These are phyloP conservation scores for Sebastes iracundus DNA, from an alignment of 2,797 vertebrate species.

Conservation along the genomic window DNA sequence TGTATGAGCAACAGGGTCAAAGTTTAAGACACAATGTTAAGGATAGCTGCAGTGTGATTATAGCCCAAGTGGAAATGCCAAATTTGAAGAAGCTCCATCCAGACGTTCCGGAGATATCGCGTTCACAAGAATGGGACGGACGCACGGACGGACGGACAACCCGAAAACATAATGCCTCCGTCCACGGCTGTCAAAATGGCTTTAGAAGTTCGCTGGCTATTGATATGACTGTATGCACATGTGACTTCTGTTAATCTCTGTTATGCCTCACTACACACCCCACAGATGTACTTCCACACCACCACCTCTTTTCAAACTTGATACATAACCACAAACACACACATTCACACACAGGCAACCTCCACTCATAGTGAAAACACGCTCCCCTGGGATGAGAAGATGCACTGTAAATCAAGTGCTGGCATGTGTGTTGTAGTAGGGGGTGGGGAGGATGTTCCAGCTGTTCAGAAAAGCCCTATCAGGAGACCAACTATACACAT, in stretches of 20 bases:
- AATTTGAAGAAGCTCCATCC: no score
- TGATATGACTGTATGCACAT: neutral
- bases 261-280: neutral
- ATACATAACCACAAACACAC: neutral
- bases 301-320: neutral
- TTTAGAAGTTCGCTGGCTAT: no score
- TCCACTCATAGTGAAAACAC: neutral
- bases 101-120: no score
- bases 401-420: neutral
- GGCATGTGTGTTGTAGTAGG: neutral
- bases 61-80: no score
- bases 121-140: no score
- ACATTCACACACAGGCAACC: neutral
- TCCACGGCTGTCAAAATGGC: no score
- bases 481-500: conserved; percentile 8
- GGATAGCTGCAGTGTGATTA: no score
- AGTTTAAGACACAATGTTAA: no score
- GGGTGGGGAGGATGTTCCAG: neutral
- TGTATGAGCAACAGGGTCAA: no score
- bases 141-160: no score
- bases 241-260: neutral
- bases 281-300: neutral
- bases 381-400: neutral
- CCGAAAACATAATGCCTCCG: no score
- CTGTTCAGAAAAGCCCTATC: conserved; percentile 30